A percentile compares a stretch with the other conserved stretches of the same genome.
Conservation (phyloP, 2,797 vertebrate species). For the Melanotaenia boesemani region DNA sequence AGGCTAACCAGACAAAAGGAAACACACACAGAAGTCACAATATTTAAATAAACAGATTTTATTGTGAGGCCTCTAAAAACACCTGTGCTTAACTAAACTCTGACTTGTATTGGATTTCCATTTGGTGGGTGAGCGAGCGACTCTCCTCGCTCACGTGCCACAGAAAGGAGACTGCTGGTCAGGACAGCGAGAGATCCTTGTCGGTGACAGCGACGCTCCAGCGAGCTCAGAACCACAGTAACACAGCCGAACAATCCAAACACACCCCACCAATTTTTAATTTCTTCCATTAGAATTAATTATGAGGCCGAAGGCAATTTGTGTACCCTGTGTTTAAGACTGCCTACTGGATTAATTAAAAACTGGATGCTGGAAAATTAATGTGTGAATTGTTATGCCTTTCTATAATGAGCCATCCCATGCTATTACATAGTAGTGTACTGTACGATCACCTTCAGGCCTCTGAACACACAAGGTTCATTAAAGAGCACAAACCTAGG, state of each 20-base stretch:
- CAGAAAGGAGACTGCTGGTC: conserved; percentile 65
- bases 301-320: conserved; percentile 90
- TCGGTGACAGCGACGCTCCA: conserved; percentile 86
- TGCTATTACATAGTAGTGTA: conserved; percentile 86
- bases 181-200: conserved; percentile 78
- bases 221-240: conserved; percentile 80
- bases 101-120: conserved; percentile 34
- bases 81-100: conserved; percentile 18
- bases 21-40: conserved; percentile 6
- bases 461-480: conserved; percentile 81
- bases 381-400: conserved; percentile 88
- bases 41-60: conserved; percentile 31
- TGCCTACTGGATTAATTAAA: conserved; percentile 93
- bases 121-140: conserved; percentile 34
- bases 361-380: conserved; percentile 90
- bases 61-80: conserved; percentile 20
- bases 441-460: conserved; percentile 87
- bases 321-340: conserved; percentile 87
- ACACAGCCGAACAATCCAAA: conserved; percentile 83
- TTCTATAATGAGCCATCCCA: conserved; percentile 88
- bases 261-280: conserved; percentile 86
- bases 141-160: conserved; percentile 35
- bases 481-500: conserved; percentile 81
- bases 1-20: conserved; percentile 40
- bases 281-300: conserved; percentile 91